phyloP scores from a whole-genome alignment of 2,888 invertebrate species.

The Cephus pulcher region DNA sequence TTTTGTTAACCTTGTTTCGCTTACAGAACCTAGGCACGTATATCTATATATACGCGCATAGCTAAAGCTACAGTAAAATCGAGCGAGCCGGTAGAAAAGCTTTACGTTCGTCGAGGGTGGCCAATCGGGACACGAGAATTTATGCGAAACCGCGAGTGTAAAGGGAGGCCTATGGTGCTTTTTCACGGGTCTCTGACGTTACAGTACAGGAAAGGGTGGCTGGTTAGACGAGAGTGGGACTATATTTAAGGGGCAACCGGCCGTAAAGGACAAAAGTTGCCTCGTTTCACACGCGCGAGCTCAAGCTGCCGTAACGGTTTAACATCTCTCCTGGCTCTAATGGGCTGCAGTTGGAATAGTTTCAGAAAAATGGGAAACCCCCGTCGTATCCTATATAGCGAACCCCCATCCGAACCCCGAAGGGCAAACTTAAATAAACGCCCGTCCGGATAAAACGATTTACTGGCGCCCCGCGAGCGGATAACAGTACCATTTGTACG shows the following conservation, averaged over 20 bases:
- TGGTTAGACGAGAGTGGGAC: conserved; percentile 19
- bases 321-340: conserved; percentile 50
- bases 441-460: conserved; percentile 55
- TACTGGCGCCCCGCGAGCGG: conserved; percentile 49
- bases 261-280: conserved; percentile 48
- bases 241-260: conserved; percentile 34
- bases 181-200: neutral
- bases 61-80: too few species aligned
- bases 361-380: conserved; percentile 53
- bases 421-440: conserved; percentile 57
- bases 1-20: too few species aligned
- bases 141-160: too few species aligned
- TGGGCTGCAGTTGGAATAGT: conserved; percentile 56
- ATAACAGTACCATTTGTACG: conserved; percentile 55
- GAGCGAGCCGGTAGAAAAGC: too few species aligned
- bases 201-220: neutral
- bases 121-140: too few species aligned
- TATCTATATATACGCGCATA: too few species aligned
- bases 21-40: too few species aligned
- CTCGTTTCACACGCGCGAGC: conserved; percentile 43
- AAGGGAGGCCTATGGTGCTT: neutral
- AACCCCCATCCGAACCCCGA: conserved; percentile 31
- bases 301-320: conserved; percentile 41
- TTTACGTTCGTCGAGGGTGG: too few species aligned
- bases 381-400: too few species aligned